These are phyloP conservation scores for Onychostoma macrolepis DNA, from an alignment of 2,113 vertebrate genomes.

Conservation along the genomic window DNA sequence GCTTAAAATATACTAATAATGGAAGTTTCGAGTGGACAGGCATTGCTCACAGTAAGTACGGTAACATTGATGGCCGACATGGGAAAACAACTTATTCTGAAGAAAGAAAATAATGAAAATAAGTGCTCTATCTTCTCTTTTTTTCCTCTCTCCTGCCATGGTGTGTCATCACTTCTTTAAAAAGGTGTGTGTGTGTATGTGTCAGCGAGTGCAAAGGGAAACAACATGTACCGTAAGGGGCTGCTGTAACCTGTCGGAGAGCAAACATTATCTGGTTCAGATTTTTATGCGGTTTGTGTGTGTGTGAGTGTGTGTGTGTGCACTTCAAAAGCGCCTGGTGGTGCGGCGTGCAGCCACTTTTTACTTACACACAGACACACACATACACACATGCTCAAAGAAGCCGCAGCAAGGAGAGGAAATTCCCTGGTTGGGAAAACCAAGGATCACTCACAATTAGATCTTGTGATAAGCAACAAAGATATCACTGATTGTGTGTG, in stretches of 20 bases:
- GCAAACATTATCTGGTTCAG: conserved; percentile 34
- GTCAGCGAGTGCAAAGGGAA: conserved; percentile 27
- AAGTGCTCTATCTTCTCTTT: background rate
- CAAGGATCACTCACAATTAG: conserved; percentile 53
- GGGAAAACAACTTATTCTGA: background rate
- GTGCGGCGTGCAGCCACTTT: conserved; percentile 24
- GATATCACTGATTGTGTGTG: conserved; percentile 9
- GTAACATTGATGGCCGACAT: background rate
- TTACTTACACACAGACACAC: conserved; percentile 37
- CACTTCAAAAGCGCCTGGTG: conserved; percentile 28
- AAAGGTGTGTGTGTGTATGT: conserved; percentile 10
- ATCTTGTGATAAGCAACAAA: conserved; percentile 43
- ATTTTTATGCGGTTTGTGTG: conserved; percentile 31
- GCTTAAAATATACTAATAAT: background rate
- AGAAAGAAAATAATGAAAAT: background rate
- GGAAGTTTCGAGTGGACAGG: background rate
- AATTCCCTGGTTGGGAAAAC: conserved; percentile 61
- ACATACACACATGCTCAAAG: conserved; percentile 40
- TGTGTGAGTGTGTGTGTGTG: conserved; percentile 14
- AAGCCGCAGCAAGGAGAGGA: conserved; percentile 39
- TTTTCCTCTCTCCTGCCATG: background rate
- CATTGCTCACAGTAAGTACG: background rate
- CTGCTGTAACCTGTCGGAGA: conserved; percentile 42
- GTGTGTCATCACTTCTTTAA: conserved; percentile 31
- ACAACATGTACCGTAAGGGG: conserved; percentile 28